Evolutionary conservation across 2,797 vertebrate species (phyloP).

Genomic region (Petrocephalus schoutedeni): DNA sequence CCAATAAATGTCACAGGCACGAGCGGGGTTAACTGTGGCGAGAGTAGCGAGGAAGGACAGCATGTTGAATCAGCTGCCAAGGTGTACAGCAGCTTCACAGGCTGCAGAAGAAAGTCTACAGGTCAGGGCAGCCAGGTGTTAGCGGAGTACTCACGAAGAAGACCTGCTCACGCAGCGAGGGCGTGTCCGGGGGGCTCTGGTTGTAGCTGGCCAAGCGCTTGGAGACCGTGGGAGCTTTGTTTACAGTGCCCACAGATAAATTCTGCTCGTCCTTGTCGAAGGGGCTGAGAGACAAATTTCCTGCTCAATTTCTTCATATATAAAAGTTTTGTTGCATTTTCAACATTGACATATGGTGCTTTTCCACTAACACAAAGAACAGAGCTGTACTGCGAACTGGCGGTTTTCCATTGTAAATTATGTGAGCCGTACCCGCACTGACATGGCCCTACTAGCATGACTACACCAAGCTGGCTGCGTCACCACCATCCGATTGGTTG

Average conservation of each 20-base stretch:
- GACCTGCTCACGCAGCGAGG: conserved; percentile 85
- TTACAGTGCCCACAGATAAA: conserved; percentile 74
- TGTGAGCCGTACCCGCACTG: neutral
- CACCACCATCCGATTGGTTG: neutral
- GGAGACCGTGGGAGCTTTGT: conserved; percentile 80
- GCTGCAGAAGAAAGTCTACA: neutral
- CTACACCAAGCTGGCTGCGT: neutral
- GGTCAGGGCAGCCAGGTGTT: neutral
- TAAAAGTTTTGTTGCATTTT: neutral
- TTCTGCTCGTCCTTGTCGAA: conserved; percentile 92
- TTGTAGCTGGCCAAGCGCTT: conserved; percentile 89
- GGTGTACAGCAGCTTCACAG: neutral
- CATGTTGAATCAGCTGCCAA: neutral
- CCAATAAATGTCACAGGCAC: neutral
- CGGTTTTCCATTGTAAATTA: neutral
- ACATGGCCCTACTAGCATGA: neutral
- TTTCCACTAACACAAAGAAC: neutral
- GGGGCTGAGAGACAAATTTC: conserved; percentile 63
- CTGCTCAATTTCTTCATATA: neutral
- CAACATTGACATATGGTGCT: neutral
- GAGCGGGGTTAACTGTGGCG: neutral
- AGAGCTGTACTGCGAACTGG: neutral
- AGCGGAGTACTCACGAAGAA: conserved; percentile 80
- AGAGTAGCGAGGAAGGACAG: neutral
- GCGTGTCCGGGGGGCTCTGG: conserved; percentile 88